Evolutionary conservation across 2,888 invertebrate genomes (phyloP), one percentile per base, ranked within the genome.

Genomic region (Chorisops tibialis): DNA sequence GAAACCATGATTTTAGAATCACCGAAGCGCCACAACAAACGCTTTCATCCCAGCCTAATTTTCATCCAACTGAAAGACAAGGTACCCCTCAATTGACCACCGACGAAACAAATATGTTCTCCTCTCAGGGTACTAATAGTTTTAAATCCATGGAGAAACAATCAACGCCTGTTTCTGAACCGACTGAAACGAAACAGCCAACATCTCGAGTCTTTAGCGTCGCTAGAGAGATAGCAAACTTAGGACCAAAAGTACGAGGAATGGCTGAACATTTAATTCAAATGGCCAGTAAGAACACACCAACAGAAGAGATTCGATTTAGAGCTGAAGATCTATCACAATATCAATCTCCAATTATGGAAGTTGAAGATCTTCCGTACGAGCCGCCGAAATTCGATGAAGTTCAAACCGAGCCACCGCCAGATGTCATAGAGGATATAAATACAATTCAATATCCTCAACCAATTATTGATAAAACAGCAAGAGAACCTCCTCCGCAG

Each of bases 231-330:
- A 56, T 56, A 18, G 56, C 56, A 22, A 56, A 45, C 18, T 19
- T 56, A 19, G 56, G 41, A 7, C 56, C 56, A 2, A 56, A 56
- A 45, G 18, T 56, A 35, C 22, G 30, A 45, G 45, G 24, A 24
- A 56, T 56, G 56, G 56, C 56, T 2, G 56, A 56, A 56, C 22
- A 45, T 18, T 39, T 56, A 45, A 43, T 43, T 22, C 56, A 56
- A 11, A 43, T 43, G 12, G 56, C 16, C 12, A 35, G 43, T 9
- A 43, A 45, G 11, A 43, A 41, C 3, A 9, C 9, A 2, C 16
- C 22, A 18, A 11, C 11, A 1, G 35, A 43, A 21, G 43, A 56
- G 7, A 12, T 56, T 6, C 56, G 56, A 2, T 56, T 56, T 18
- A 24, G 56, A 18, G 56, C 56, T 11, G 56, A 56, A 35, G 45